Base-by-base conservation (phyloP, 2,797 vertebrate genomes). In the Xenops minutus region DNA sequence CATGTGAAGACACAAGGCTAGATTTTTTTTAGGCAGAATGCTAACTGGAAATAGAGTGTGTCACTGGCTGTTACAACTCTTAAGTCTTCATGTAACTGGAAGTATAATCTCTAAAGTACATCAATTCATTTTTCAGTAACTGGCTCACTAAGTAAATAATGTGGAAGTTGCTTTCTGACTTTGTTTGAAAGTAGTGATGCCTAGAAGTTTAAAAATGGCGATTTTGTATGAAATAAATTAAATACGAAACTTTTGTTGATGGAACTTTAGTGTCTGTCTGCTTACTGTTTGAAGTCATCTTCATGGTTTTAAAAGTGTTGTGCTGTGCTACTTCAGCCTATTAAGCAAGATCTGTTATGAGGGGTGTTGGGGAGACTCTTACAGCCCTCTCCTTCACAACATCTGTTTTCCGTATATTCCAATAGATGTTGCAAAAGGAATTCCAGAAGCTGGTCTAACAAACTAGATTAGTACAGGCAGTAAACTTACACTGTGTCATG, bases 141-240 rank as follows among this genome's bases (percentile, higher is more conserved):
- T 92, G 95, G 94, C 92, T 97, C 94, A 93, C 94, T 76, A 81
- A 92, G 92, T 80, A 92, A 93, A 90, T 82, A 51, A 78, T 95
- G 76, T 97, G 85, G 54, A 86, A 90, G 81, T 97, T 86, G 95
- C 83, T 97, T 97, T 97, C 95, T 96, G 95, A 96, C 94, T 88
- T 79, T 97, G 82, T 94, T 66, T 94, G 91, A 93, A 97, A 94
- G 84, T 97, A 93, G 96, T 94, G 96, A 95, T 96, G 92, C 92
- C 93, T 93, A 69, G 83, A 83, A 93, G 82, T 91, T 97, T 85
- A 94, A 95, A 89, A 90, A 89, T 95, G 86, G 88, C 91, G 26
- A 91, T 96, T 96, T 92, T 97, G 84, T 95, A 94, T 97, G 73
- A 97, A 97, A 96, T 95, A 96, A 93, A 97, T 97, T 97, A 97